These are phyloP conservation scores for Coreius guichenoti DNA, from an alignment of 2,797 vertebrate genomes.

Conservation along the genomic window DNA sequence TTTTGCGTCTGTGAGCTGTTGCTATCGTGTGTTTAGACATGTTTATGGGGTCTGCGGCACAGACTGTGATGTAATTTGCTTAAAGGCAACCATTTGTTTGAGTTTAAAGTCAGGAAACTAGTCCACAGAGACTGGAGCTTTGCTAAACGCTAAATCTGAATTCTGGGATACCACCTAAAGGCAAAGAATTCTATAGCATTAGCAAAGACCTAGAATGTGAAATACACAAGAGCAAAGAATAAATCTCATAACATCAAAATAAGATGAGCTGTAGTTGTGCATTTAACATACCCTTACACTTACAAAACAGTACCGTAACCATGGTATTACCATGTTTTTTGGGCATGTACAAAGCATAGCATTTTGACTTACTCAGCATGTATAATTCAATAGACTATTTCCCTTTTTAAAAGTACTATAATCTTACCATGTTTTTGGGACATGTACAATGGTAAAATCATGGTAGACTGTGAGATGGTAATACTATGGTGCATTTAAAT, in stretches of 20 bases:
- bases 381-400: neutral
- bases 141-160: conserved; percentile 17
- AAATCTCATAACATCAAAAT: conserved; percentile 34
- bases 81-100: conserved; percentile 67
- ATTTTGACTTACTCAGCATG: neutral
- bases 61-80: conserved; percentile 70
- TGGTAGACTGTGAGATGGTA: neutral
- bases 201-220: conserved; percentile 13
- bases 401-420: neutral
- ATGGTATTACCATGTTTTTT: neutral
- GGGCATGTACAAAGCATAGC: neutral
- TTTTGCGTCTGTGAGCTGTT: conserved; percentile 14
- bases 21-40: conserved; percentile 71
- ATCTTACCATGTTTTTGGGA: neutral
- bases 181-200: conserved; percentile 11
- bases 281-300: neutral
- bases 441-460: neutral
- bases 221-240: conserved; percentile 4
- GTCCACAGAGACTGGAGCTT: conserved; percentile 28
- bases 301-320: neutral
- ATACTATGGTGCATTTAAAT: too few relatives aligned
- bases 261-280: neutral
- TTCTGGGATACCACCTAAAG: conserved; percentile 8
- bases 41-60: conserved; percentile 70
- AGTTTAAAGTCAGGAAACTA: conserved; percentile 52